Evolutionary conservation across 1,140 invertebrate species (phyloP), one percentile per base, ranked within the genome.

Genomic region (Dendrolimus punctatus): DNA sequence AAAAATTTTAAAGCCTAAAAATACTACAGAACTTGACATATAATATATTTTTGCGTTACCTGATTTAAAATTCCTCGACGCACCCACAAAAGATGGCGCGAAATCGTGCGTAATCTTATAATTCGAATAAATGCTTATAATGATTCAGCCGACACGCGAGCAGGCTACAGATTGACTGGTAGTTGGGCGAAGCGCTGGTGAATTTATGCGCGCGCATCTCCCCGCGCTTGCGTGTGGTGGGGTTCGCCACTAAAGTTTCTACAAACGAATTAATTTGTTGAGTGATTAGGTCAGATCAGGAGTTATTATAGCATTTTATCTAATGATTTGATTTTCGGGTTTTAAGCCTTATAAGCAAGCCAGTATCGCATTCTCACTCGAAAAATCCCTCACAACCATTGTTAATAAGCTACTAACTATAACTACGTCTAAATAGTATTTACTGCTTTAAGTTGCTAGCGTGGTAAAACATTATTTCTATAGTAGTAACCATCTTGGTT

Each of bases 181-280:
- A 62, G 48, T 70, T 63, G 61, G 53, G 48, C 66, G 51, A 60
- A 64, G 69, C 66, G 78, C 54, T 58, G 67, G 63, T 67, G 71
- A 68, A 80, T 83, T 66, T 80, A 83, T 80, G 78, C 75, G 80
- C 73, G 76, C 80, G 80, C 80, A 80, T 74, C 71, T 73, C 64
- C 51, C 46, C 65, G 70, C 76, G 76, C 75, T 10, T 80, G 76
- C 76, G 76, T 53, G 77, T 67, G 71, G 79, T 72, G 73, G 71
- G 67, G 68, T 66, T 51, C 57, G 40, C 50, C 64, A 3, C 23
- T 23, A 23, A 23, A 23, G 23, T 2, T 23, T 23, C 23, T 23
- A 23, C 23, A 23, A 23, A 23, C 23, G 23, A 23, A 23, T 23
- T 23, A 23, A 23, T 23, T 23, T 23, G 23, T 23, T 3, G 23